Percentiles rank a stretch among this genome's conserved stretches.
phyloP scores from a whole-genome alignment of 2,888 invertebrate genomes.

The Drosophila fungiperda region DNA sequence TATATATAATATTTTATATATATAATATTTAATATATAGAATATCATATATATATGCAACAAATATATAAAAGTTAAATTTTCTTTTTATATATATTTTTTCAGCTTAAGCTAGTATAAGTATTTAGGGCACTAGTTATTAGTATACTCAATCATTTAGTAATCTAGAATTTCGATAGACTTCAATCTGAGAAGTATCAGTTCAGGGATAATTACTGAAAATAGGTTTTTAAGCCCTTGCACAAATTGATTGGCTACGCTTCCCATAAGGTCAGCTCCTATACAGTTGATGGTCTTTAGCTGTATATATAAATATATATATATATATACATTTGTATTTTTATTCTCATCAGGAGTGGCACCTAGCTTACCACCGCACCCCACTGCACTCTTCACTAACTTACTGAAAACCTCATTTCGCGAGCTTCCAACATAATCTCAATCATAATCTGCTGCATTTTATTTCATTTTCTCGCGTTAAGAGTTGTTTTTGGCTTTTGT shows the following conservation, averaged over 20 bases:
- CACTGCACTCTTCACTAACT: not conserved
- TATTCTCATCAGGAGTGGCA: constrained; percentile 35
- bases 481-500: constrained; percentile 40
- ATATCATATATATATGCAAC: no score
- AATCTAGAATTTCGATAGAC: not conserved
- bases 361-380: not conserved
- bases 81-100: not conserved
- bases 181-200: not conserved
- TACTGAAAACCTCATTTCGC: constrained; percentile 54
- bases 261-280: constrained; percentile 42
- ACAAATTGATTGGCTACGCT: constrained; percentile 43
- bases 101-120: not conserved
- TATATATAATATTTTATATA: not conserved
- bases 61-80: not conserved
- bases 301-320: constrained; percentile 3
- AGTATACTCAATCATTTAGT: not conserved
- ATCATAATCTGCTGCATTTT: constrained; percentile 83
- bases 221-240: constrained; percentile 21
- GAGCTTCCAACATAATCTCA: constrained; percentile 74
- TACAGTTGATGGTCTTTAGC: constrained; percentile 5
- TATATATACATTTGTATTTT: constrained; percentile 5
- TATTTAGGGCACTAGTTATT: not conserved
- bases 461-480: constrained; percentile 81
- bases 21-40: not conserved
- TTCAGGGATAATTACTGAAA: constrained; percentile 15